Evolutionary conservation across 2,888 invertebrate genomes (phyloP).

Genomic region (Cyclophora punctaria): DNA sequence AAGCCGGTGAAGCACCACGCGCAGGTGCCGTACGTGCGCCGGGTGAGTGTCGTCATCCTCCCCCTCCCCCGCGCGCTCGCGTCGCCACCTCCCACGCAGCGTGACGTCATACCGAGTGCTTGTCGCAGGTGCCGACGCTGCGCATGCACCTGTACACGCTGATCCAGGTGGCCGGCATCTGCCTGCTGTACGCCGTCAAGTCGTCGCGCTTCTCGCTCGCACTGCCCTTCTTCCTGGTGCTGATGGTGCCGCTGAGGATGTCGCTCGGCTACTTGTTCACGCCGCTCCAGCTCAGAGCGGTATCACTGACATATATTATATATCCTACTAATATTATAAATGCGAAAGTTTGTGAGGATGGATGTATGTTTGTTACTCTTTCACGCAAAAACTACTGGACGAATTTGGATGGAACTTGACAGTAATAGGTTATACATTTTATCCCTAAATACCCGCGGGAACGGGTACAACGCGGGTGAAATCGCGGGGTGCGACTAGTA

Average conservation of each 20-base stretch:
- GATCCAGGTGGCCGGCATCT: conserved; percentile 87
- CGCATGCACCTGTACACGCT: conserved; percentile 95
- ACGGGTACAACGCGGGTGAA: no score
- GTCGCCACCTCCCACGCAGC: neutral
- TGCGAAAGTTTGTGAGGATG: no score
- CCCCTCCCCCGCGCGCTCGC: neutral
- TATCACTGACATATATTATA: conserved; percentile 47
- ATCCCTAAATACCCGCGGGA: neutral
- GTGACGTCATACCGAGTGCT: neutral
- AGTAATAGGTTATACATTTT: neutral
- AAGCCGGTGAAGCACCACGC: conserved; percentile 98
- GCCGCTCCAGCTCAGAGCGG: conserved; percentile 87
- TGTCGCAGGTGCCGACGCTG: conserved; percentile 83
- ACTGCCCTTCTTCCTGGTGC: conserved; percentile 93
- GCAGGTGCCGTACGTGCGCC: conserved; percentile 89
- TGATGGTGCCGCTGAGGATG: conserved; percentile 92
- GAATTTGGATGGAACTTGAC: no score
- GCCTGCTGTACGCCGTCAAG: conserved; percentile 90
- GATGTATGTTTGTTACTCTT: no score
- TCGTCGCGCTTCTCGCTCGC: conserved; percentile 91
- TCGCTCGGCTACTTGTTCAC: conserved; percentile 84
- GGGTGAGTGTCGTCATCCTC: conserved; percentile 71
- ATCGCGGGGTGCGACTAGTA: no score
- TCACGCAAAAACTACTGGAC: no score
- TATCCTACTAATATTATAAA: no score